Base-by-base conservation (phyloP, 2,113 vertebrate genomes). In the Callospermophilus lateralis region DNA sequence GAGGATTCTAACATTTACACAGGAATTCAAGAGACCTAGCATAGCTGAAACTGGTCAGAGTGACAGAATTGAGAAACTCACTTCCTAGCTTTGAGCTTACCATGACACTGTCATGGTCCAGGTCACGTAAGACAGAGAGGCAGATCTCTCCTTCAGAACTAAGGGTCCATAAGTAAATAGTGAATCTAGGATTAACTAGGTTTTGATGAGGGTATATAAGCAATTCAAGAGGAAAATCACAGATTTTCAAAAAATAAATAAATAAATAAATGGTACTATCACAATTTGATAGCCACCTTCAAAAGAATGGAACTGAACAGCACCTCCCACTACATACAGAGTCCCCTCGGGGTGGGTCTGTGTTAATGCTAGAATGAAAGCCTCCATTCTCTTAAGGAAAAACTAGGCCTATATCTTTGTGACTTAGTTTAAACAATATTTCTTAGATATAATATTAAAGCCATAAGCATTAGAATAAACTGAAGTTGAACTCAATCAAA, bases 331-430 rank as follows among this genome's bases (percentile, higher is more conserved):
- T 11, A 20, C 16, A 30, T n/a, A n/a, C n/a, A n/a, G n/a, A n/a
- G n/a, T n/a, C n/a, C n/a, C n/a, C n/a, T n/a, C n/a, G n/a, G 20
- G n/a, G 4, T 8, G 20, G 11, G 11, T 26, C 34, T 4, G 4
- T 16, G 63, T 63, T 28, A 39, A 42, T 39, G 28, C 13, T 42
- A 39, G 37, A 53, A 28, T 2, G 39, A 17, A 83, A 61, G 37
- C n/a, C 15, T 4, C 26, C 19, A 15, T 45, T 3, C 42, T 76
- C 42, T 63, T 63, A 39, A 24, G 17, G n/a, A 55, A 37, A 61
- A 83, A 10, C 24, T 28, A n/a, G 13, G 37, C 37, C 30, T 30
- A 42, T 42, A 42, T 83, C 26, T 79, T n/a, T 76, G 26, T 76
- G 26, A 45, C 42, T 28, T 20, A 53, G 19, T 58, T 42, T 63